Evolutionary conservation across 2,888 invertebrate genomes (phyloP).

Genomic region (Agonum fuliginosum): DNA sequence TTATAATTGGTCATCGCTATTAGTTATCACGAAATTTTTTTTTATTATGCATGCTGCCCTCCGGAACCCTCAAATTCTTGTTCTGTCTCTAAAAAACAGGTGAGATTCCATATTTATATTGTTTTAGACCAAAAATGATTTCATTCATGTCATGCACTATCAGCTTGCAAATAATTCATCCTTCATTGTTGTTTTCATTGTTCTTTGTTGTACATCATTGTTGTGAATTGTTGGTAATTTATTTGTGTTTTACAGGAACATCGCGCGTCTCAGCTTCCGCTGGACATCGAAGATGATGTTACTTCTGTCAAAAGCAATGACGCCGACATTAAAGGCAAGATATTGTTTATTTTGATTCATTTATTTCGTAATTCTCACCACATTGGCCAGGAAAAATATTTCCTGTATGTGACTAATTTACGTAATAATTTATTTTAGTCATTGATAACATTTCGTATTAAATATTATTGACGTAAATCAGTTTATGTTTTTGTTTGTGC

Average conservation of each 20-base stretch:
- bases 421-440: neutral
- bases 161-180: slow-evolving; percentile 31
- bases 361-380: slow-evolving; percentile 20
- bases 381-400: neutral
- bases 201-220: neutral
- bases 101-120: slow-evolving; percentile 68
- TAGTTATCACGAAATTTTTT: slow-evolving; percentile 69
- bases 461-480: neutral
- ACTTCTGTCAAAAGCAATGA: slow-evolving; percentile 89
- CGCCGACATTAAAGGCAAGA: slow-evolving; percentile 84
- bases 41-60: slow-evolving; percentile 78
- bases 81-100: slow-evolving; percentile 70
- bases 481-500: slow-evolving; percentile 30
- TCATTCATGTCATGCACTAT: slow-evolving; percentile 14
- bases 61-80: slow-evolving; percentile 74
- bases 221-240: slow-evolving; percentile 16
- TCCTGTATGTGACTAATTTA: neutral
- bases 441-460: neutral
- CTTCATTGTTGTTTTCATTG: slow-evolving; percentile 12
- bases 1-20: slow-evolving; percentile 37
- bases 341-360: slow-evolving; percentile 37
- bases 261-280: slow-evolving; percentile 91
- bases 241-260: slow-evolving; percentile 81
- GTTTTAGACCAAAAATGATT: slow-evolving; percentile 22
- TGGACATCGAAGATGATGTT: slow-evolving; percentile 95